Percentiles rank a stretch among this genome's conserved stretches.
Conservation (phyloP, 2,113 vertebrate genomes). For the Bagarius yarrelli region DNA sequence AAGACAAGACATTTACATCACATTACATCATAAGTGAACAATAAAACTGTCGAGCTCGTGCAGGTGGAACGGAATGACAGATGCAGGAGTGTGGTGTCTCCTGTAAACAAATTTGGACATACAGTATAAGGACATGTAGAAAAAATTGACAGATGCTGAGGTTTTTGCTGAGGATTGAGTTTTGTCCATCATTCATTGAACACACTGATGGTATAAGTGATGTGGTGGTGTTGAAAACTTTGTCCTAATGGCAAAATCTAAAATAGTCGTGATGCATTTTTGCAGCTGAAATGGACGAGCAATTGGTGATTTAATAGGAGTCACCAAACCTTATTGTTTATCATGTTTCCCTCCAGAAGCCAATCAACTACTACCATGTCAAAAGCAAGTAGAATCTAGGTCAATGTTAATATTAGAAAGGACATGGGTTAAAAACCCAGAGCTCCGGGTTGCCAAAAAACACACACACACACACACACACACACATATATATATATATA, state of each 20-base stretch:
- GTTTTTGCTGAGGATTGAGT: too few species aligned
- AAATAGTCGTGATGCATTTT: too few species aligned
- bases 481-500: too few species aligned
- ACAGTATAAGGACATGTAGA: constrained; percentile 4
- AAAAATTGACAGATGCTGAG: not conserved
- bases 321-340: not conserved
- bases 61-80: not conserved
- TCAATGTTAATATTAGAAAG: not conserved
- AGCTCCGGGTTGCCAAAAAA: too few species aligned
- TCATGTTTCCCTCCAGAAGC: not conserved
- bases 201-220: not conserved
- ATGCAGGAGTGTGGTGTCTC: constrained; percentile 28
- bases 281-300: not conserved
- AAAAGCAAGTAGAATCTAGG: not conserved
- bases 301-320: not conserved
- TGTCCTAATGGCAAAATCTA: too few species aligned
- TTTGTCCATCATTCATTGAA: not conserved
- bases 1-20: not conserved
- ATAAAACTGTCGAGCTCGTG: not conserved
- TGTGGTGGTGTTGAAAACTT: too few species aligned
- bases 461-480: too few species aligned
- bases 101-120: constrained; percentile 19
- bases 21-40: not conserved
- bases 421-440: not conserved
- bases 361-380: not conserved